phyloP scores from a whole-genome alignment of 2,797 vertebrate species.

The Peromyscus eremicus region DNA sequence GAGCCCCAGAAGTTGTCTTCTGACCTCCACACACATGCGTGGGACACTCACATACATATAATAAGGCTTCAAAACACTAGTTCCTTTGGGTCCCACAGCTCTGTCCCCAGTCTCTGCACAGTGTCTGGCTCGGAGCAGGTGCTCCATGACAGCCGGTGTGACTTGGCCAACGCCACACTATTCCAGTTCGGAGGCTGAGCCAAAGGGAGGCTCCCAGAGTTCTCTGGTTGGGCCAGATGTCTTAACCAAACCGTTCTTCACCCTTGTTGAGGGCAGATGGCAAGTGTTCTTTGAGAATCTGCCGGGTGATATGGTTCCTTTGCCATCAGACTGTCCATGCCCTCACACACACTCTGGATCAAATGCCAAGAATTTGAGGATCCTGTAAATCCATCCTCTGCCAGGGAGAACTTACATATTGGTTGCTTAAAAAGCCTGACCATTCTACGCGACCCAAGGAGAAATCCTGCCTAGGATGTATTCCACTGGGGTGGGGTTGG shows the following conservation, averaged over 20 bases:
- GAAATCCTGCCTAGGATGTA: background rate
- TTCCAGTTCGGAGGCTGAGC: background rate
- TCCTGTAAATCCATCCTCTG: background rate
- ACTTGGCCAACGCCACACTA: constrained; percentile 17
- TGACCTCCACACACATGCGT: no score
- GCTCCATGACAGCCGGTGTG: background rate
- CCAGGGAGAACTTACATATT: background rate
- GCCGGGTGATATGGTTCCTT: background rate
- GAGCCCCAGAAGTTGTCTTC: background rate
- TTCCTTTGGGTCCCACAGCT: background rate
- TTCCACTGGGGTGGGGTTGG: no score
- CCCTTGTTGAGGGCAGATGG: background rate
- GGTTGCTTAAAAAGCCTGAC: background rate
- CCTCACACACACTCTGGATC: background rate
- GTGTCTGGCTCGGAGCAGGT: constrained; percentile 24
- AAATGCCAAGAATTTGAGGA: background rate
- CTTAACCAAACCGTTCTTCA: background rate
- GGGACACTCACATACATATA: background rate
- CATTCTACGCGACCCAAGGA: background rate
- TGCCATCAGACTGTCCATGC: background rate
- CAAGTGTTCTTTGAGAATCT: background rate
- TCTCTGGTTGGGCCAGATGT: background rate
- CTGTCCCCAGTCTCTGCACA: background rate
- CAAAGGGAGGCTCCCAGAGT: constrained; percentile 54
- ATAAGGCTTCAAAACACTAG: background rate